Conservation (phyloP, 35 echinoderm and acorn worm species). For the Lytechinus variegatus region DNA sequence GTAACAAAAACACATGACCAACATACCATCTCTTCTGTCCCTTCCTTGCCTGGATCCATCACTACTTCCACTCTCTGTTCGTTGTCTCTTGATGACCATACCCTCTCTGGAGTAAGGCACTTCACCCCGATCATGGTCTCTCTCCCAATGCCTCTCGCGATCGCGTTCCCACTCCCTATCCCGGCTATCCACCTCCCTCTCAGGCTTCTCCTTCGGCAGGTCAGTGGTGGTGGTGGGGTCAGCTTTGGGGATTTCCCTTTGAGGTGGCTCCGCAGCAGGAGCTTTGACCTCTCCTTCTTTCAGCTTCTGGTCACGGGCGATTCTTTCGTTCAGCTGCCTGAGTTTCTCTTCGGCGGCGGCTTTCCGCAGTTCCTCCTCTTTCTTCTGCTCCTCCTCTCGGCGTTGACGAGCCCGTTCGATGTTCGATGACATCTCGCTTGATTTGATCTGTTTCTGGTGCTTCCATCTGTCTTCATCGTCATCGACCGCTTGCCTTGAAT, state of each 20-base stretch:
- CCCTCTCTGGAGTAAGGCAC: constrained; percentile 45
- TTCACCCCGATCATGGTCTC: constrained; percentile 13
- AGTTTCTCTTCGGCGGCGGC: constrained; percentile 72
- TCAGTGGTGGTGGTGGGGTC: neutral
- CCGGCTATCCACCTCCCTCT: constrained; percentile 43
- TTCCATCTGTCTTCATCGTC: constrained; percentile 94
- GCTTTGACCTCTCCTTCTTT: neutral
- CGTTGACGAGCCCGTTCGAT: constrained; percentile 92
- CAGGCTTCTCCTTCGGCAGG: neutral
- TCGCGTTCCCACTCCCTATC: constrained; percentile 25
- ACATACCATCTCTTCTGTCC: constrained; percentile 65
- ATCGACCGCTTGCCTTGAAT: constrained; percentile 70
- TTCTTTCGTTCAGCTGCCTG: constrained; percentile 72
- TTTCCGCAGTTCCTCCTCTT: constrained; percentile 71
- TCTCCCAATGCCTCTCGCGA: constrained; percentile 48
- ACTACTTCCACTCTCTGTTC: constrained; percentile 97
- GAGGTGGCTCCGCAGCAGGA: neutral
- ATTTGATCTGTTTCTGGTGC: constrained; percentile 80
- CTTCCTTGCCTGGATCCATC: constrained; percentile 92
- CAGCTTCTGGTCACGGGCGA: neutral
- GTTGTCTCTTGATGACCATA: constrained; percentile 58
- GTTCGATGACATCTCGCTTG: constrained; percentile 81
- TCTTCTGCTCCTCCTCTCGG: constrained; percentile 71
- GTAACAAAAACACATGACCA: neutral
- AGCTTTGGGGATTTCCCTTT: neutral